Base-by-base conservation (phyloP, 2,888 invertebrate genomes). In the Zootermopsis nevadensis region DNA sequence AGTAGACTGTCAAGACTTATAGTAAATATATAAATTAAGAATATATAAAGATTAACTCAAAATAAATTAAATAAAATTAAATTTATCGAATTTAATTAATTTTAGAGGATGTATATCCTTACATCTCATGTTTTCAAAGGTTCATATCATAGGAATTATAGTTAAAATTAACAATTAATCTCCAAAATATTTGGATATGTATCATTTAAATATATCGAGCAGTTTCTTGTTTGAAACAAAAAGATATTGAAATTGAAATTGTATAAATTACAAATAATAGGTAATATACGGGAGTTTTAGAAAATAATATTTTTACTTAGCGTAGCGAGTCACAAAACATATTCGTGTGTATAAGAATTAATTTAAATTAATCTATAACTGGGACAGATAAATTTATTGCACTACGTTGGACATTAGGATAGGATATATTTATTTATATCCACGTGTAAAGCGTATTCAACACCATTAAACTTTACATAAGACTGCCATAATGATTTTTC, bases 401-500 rank as follows among this genome's bases (percentile, higher is more conserved):
- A 60, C n/a, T n/a, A 2, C 6, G n/a, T 53, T 15, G 53, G 19
- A 15, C n/a, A 60, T 48, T 48, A 48, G 48, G 48, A 48, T 19
- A 48, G 19, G 19, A 15, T 12, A 48, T 48, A 19, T 60, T n/a
- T 12, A 60, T 8, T 60, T 60, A 60, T 60, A 12, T 60, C 60
- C n/a, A 60, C 3, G 2, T n/a, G 27, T 27, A 60, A 60, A n/a
- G 12, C n/a, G 15, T n/a, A 60, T 27, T 60, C 60, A 60, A 60
- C 60, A 60, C 60, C 60, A 60, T n/a, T 60, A 60, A 60, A 60
- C 3, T n/a, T n/a, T n/a, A 60, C n/a, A 27, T 60, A 60, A 60
- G 60, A 60, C 60, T 60, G 60, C 60, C 60, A 60, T 60, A 60
- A 60, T 60, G n/a, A 60, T 60, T 60, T 60, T 27, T 22, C 22